Evolutionary conservation across 2,113 vertebrate genomes (phyloP).

Genomic region (Caretta caretta): DNA sequence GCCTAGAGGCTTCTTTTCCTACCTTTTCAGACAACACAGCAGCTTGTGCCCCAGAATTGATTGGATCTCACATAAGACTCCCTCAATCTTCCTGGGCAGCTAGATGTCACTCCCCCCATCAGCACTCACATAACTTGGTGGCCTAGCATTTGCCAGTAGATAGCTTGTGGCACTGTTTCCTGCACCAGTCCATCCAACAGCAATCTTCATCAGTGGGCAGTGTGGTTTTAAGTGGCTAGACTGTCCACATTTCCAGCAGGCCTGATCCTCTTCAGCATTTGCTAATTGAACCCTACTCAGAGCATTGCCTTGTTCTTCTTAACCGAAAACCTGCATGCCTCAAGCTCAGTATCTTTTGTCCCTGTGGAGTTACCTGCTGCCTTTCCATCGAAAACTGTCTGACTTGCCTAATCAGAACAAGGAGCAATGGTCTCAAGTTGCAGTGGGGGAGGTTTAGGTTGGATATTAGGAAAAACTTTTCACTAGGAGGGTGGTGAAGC

Average conservation of each 20-base stretch:
- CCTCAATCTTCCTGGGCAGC: neutral
- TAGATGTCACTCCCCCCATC: neutral
- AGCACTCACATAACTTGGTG: no score
- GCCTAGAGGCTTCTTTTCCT: neutral
- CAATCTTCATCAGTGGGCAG: neutral
- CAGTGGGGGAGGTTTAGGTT: no score
- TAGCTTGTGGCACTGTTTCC: no score
- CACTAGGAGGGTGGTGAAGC: no score
- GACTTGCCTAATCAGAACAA: neutral
- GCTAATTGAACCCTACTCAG: neutral
- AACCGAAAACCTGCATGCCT: neutral
- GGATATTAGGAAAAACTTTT: no score
- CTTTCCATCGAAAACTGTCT: neutral
- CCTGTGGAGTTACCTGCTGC: slow-evolving; percentile 18
- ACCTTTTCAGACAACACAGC: neutral
- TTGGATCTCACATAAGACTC: neutral
- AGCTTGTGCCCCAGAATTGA: neutral
- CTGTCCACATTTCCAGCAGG: no score
- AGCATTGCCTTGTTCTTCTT: neutral
- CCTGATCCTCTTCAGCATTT: neutral
- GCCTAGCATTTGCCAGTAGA: no score
- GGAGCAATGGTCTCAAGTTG: no score
- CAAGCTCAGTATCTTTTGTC: neutral
- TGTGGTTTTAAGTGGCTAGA: neutral
- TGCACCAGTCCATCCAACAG: neutral